Percentiles rank a stretch among this genome's conserved stretches.
These are phyloP conservation scores for Coelogynopora nodosa DNA, from an alignment of 2,888 invertebrate species.

Conservation along the genomic window DNA sequence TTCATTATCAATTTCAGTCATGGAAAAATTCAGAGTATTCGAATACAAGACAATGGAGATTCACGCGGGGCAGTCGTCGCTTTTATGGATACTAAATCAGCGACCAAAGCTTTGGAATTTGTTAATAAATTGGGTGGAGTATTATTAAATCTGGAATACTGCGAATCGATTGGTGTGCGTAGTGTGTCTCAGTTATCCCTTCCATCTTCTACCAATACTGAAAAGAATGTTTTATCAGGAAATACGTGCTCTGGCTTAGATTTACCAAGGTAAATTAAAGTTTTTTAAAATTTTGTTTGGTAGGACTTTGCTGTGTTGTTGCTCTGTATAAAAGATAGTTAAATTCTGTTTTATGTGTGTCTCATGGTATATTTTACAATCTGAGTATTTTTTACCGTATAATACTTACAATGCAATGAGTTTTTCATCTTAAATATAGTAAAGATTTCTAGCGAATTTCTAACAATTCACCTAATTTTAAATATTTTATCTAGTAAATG, in stretches of 20 bases:
- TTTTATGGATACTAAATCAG: conserved; percentile 93
- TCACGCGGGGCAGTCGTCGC: conserved; percentile 52
- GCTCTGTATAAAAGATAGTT: too few species aligned
- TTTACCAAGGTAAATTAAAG: not conserved
- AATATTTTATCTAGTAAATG: too few species aligned
- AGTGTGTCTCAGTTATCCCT: conserved; percentile 1
- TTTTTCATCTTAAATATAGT: too few species aligned
- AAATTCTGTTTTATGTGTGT: too few species aligned
- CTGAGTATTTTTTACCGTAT: too few species aligned
- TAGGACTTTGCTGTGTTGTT: too few species aligned
- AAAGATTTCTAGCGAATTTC: too few species aligned
- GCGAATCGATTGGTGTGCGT: conserved; percentile 35
- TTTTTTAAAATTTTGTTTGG: too few species aligned
- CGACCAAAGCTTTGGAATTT: conserved; percentile 56
- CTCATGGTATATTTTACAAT: too few species aligned
- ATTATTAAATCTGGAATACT: conserved; percentile 34
- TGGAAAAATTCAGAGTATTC: conserved; percentile 37
- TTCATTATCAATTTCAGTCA: conserved; percentile 39
- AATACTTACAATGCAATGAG: too few species aligned
- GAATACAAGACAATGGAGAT: conserved; percentile 38
- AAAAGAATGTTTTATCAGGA: conserved; percentile 24
- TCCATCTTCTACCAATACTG: not conserved
- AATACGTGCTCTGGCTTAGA: conserved; percentile 28
- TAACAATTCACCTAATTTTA: too few species aligned
- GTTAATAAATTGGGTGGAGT: conserved; percentile 29